A percentile compares a stretch with the other conserved stretches of the same genome.
Conservation (phyloP, 2,888 invertebrate species). For the Drosophila prolongata region DNA sequence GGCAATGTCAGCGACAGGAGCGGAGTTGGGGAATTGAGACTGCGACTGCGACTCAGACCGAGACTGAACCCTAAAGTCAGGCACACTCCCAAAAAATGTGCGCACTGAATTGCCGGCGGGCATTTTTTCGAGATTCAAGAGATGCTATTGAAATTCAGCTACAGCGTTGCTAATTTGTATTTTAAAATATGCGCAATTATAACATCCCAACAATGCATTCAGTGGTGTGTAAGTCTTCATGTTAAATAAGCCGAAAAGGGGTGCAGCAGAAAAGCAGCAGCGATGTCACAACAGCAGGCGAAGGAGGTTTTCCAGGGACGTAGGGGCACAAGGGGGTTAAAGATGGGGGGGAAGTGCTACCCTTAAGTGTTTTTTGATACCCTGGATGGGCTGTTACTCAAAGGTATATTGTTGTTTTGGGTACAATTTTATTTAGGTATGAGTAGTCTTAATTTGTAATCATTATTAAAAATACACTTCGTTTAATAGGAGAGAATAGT, state of each 20-base stretch:
- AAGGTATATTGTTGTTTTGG: background rate
- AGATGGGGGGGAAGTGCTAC: conserved; percentile 41
- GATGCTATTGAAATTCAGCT: conserved; percentile 77
- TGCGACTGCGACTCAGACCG: conserved; percentile 3
- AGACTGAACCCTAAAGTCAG: conserved; percentile 64
- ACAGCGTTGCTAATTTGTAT: conserved; percentile 81
- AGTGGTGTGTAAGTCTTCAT: conserved; percentile 72
- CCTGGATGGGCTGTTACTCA: background rate
- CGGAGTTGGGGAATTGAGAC: conserved; percentile 15
- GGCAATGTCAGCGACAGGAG: conserved; percentile 46
- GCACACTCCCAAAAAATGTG: conserved; percentile 56
- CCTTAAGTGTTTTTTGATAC: conserved; percentile 65
- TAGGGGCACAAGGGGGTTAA: background rate
- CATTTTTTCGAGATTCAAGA: conserved; percentile 53
- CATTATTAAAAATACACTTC: too few relatives aligned
- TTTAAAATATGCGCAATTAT: conserved; percentile 81
- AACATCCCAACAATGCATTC: conserved; percentile 64
- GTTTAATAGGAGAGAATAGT: too few relatives aligned
- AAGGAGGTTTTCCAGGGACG: conserved; percentile 16
- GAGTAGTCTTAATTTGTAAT: too few relatives aligned
- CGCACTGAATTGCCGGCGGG: conserved; percentile 56
- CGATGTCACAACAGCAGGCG: conserved; percentile 67
- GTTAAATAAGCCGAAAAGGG: conserved; percentile 72
- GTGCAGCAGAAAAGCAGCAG: conserved; percentile 57
- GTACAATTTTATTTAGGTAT: too few relatives aligned